These are phyloP conservation scores for Uropsilus gracilis DNA, from an alignment of 2,113 vertebrate species.

Conservation along the genomic window DNA sequence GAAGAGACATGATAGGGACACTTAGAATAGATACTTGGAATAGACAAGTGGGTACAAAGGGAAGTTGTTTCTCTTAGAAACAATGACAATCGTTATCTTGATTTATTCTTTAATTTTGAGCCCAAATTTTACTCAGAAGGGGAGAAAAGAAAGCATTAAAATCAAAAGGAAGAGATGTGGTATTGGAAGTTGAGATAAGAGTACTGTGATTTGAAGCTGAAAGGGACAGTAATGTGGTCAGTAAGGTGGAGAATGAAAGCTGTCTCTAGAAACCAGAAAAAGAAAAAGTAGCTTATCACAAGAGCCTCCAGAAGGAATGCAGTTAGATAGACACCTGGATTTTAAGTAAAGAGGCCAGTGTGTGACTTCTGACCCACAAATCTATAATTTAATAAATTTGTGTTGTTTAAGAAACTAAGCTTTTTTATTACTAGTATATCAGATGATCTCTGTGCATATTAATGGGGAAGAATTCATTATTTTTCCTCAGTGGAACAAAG, in stretches of 20 bases:
- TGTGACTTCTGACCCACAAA: not conserved
- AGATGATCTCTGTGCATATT: not conserved
- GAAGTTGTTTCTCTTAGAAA: too few relatives aligned
- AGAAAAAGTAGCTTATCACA: not conserved
- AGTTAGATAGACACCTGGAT: not conserved
- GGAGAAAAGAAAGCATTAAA: not conserved
- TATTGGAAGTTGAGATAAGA: not conserved
- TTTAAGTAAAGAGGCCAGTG: not conserved
- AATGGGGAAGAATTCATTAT: not conserved
- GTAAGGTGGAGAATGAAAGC: not conserved
- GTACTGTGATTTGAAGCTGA: not conserved
- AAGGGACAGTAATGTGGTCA: not conserved
- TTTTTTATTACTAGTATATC: not conserved
- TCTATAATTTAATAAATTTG: not conserved
- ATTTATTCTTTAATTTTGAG: not conserved
- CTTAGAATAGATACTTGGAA: too few relatives aligned
- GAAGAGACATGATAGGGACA: too few relatives aligned
- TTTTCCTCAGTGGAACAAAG: not conserved
- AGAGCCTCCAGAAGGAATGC: not conserved
- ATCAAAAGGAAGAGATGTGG: not conserved
- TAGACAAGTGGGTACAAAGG: too few relatives aligned
- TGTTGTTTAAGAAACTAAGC: not conserved
- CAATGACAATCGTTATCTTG: too few relatives aligned
- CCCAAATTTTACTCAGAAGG: not conserved
- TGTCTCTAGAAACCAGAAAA: not conserved